phyloP scores from a whole-genome alignment of 2,888 invertebrate genomes.

The Junonia oenone region DNA sequence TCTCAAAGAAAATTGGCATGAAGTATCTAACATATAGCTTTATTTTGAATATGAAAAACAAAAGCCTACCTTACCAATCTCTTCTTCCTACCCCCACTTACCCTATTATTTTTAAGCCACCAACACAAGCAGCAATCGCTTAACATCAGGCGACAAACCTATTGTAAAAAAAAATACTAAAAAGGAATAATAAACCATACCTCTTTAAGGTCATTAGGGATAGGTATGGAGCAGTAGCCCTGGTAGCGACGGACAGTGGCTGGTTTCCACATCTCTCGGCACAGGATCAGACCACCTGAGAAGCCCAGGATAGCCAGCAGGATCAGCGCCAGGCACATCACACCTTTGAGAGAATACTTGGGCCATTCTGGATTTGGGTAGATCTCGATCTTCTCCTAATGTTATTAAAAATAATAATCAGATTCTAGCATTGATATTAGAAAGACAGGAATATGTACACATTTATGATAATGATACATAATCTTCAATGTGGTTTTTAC shows the following conservation, averaged over 20 bases:
- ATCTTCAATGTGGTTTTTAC: too few relatives aligned
- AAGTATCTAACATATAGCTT: too few relatives aligned
- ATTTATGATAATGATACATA: too few relatives aligned
- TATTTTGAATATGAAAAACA: too few relatives aligned
- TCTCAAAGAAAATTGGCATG: too few relatives aligned
- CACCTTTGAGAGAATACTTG: conserved; percentile 38
- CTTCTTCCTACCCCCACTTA: too few relatives aligned
- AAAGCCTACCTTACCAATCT: too few relatives aligned
- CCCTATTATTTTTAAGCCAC: too few relatives aligned
- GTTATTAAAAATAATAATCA: neutral
- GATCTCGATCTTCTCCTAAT: conserved; percentile 17
- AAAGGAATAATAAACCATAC: too few relatives aligned
- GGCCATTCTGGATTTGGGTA: conserved; percentile 1
- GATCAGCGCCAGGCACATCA: conserved; percentile 79
- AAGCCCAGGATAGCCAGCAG: conserved; percentile 85
- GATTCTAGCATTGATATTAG: neutral
- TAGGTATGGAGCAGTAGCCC: conserved; percentile 85
- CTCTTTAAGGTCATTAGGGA: conserved; percentile 41
- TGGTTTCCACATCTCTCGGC: conserved; percentile 80
- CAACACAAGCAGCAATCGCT: too few relatives aligned
- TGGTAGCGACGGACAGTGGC: conserved; percentile 80
- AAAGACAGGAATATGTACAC: neutral
- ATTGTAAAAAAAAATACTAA: too few relatives aligned
- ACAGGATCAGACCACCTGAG: conserved; percentile 86
- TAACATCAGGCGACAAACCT: too few relatives aligned